Evolutionary conservation across 2,797 vertebrate species (phyloP), one percentile per base, ranked within the genome.

Genomic region (Pseudopleuronectes americanus): DNA sequence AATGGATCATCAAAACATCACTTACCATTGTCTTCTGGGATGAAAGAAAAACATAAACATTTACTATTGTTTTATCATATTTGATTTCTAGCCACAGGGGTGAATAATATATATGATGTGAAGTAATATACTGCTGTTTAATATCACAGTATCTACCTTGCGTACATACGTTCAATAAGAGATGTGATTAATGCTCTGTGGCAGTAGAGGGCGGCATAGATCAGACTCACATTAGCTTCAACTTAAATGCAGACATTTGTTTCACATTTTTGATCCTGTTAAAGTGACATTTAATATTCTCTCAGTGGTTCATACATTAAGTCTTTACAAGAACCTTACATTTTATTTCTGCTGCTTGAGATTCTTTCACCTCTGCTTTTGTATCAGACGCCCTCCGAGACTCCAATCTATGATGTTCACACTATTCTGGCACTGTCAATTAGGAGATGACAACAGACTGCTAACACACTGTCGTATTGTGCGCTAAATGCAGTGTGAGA

Each of bases 131-230:
- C 12, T 28, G 22, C 2, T 31, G 9, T 28, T 57, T 6, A 9
- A 33, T 21, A 43, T 36, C 33, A 36, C 33, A 48, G 16, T 31
- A 8, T 5, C 12, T 16, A 2, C 0, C 24, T n/a, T 48, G 48
- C n/a, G 12, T 7, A 10, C 10, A 9, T 0, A 26, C 2, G 4
- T 57, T 19, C 4, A 12, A 36, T 31, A 1, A 22, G 3, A 54
- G 5, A 57, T 77, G 86, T 72, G 48, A 76, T 79, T 64, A 6
- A 10, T 13, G n/a, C 13, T 58, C 6, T 38, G 33, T 58, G 63
- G 59, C 91, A 86, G 77, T 16, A 90, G 92, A 79, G 89, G 87
- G 89, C 26, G 74, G 84, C 68, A 86, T 68, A 71, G 64, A 8
- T 56, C 66, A 70, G 28, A 28, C 38, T 54, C 53, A 28, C 26